These are phyloP conservation scores for Ceratosolen fusciceps DNA, from an alignment of 1,140 invertebrate species.

Conservation along the genomic window DNA sequence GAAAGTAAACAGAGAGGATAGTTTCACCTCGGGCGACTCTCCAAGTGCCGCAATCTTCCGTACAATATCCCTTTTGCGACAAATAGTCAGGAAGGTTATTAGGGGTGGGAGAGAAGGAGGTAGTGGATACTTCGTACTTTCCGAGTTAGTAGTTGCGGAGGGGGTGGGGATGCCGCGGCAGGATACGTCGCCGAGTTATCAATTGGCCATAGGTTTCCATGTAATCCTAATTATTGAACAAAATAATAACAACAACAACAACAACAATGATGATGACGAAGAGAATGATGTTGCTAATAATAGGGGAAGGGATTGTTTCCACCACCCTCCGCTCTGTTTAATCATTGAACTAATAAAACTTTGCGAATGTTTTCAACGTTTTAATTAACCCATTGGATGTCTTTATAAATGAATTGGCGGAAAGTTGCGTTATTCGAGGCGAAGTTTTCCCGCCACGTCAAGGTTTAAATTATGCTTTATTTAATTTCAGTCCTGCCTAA, in stretches of 20 bases:
- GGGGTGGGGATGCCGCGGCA: too few relatives aligned
- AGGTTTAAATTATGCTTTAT: slow-evolving; percentile 5
- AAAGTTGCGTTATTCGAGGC: neutral
- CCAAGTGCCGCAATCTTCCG: too few relatives aligned
- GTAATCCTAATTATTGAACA: too few relatives aligned
- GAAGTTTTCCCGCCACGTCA: neutral
- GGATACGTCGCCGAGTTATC: too few relatives aligned
- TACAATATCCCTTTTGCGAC: neutral
- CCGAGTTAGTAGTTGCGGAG: neutral
- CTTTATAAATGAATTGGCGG: too few relatives aligned
- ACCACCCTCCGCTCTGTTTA: neutral
- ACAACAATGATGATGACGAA: too few relatives aligned
- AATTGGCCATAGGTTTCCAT: too few relatives aligned
- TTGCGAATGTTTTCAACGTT: slow-evolving; percentile 3
- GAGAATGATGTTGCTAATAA: too few relatives aligned
- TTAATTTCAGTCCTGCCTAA: neutral
- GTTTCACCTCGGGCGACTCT: neutral
- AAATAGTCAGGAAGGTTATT: too few relatives aligned
- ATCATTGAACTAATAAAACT: neutral
- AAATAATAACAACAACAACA: too few relatives aligned
- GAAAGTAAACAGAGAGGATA: neutral
- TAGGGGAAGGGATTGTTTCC: too few relatives aligned
- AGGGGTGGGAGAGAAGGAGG: too few relatives aligned
- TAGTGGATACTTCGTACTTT: neutral
- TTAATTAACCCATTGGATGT: slow-evolving; percentile 10